Evolutionary conservation across 2,888 invertebrate genomes (phyloP), one percentile per base, ranked within the genome.

Genomic region (Volucella bombylans): DNA sequence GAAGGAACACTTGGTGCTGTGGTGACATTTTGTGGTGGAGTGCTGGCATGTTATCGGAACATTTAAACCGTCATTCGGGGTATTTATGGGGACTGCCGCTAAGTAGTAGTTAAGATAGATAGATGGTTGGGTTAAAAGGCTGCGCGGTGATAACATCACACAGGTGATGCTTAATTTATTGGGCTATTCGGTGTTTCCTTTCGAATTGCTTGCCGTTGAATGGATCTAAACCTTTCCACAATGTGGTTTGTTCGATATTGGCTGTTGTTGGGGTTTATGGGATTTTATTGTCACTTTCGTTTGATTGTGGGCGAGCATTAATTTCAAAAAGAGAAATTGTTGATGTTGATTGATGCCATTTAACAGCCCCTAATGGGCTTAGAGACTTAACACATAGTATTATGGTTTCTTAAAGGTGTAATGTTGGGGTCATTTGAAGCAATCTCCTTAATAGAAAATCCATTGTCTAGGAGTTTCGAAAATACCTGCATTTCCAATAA

Each of bases 41-140:
- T 73, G 77, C 62, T 57, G 45, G 54, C 67, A 45, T 79, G 83
- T 83, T 83, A 83, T 83, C 83, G 74, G 61, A 83, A 83, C 83
- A 83, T 83, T 83, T 74, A 80, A 80, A 41, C 81, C 85, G 71
- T 85, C 85, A 80, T 85, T 74, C 62, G 9, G 71, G 69, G 61
- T 85, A 85, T 85, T 85, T 85, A 85, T 85, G 85, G 76, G 14
- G 72, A 85, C 72, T 81, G 81, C 76, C 81, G 81, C 85, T 85
- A 85, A 85, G 85, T 85, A 85, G 85, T 85, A 81, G 85, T 85
- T 81, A 85, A 85, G 85, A 85, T 85, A 85, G 85, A 85, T 81
- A 71, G 81, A 85, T 85, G 85, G 72, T 68, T 68, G 76, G 85
- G 81, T 81, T 85, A 85, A 85, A 85, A 85, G 81, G 85, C 76